Evolutionary conservation across 2,113 vertebrate species (phyloP).

Genomic region (Galbula dea): DNA sequence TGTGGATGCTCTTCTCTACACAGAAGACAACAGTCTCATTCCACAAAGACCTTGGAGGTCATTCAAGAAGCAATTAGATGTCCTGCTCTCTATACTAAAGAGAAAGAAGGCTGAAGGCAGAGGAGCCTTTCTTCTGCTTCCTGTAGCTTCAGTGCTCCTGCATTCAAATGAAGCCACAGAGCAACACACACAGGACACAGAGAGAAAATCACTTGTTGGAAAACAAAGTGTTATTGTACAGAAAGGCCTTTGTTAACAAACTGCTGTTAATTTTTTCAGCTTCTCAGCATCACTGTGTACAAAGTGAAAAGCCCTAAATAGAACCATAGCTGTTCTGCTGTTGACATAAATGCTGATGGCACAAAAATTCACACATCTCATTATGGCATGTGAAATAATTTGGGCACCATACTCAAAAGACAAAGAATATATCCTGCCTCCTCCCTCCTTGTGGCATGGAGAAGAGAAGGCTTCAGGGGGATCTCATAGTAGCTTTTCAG

Average conservation of each 20-base stretch:
- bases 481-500: too few relatives aligned
- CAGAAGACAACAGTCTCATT: conserved; percentile 81
- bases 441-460: not conserved
- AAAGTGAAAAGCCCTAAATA: not conserved
- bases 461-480: too few relatives aligned
- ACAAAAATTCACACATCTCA: not conserved
- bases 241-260: not conserved
- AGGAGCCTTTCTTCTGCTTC: conserved; percentile 41
- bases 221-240: not conserved
- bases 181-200: not conserved
- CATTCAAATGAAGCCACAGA: conserved; percentile 53
- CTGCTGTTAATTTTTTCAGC: not conserved
- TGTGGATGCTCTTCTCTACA: conserved; percentile 70
- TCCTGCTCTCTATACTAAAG: conserved; percentile 68
- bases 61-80: conserved; percentile 79
- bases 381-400: not conserved
- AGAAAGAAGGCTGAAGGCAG: conserved; percentile 39
- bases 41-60: conserved; percentile 75
- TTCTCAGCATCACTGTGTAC: not conserved
- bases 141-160: conserved; percentile 37
- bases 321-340: not conserved
- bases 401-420: not conserved
- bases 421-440: not conserved
- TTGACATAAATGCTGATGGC: not conserved
- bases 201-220: too few relatives aligned